These are phyloP conservation scores for Rynchops niger DNA, from an alignment of 2,113 vertebrate species.

Conservation along the genomic window DNA sequence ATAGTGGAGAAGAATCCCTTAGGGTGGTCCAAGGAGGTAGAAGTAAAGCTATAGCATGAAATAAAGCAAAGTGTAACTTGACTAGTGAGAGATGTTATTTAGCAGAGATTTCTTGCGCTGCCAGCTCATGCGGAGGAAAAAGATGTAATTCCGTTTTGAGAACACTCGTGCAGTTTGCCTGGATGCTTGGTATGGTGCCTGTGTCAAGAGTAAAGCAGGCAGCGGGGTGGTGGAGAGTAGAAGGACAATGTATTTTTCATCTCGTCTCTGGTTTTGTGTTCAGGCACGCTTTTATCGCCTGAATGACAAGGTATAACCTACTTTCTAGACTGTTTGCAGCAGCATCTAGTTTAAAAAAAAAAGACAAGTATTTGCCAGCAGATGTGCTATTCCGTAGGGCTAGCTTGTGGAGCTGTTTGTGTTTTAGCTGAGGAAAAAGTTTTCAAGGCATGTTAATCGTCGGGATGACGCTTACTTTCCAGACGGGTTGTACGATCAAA, in stretches of 20 bases:
- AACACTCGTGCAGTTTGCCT: not conserved
- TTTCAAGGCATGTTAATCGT: not conserved
- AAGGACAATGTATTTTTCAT: not conserved
- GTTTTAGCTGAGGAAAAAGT: not conserved
- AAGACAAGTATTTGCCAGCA: not conserved
- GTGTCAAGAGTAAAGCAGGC: not conserved
- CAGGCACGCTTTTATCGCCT: not conserved
- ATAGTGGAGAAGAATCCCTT: not conserved
- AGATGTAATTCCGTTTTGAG: not conserved
- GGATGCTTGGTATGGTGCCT: not conserved
- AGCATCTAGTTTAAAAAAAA: not conserved
- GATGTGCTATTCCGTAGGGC: not conserved
- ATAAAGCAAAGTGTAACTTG: not conserved
- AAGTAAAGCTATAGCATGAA: not conserved
- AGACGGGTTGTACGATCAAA: not conserved
- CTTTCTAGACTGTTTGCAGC: not conserved
- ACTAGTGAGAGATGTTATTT: not conserved
- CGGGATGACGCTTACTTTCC: not conserved
- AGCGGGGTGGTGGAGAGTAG: not conserved
- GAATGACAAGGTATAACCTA: not conserved
- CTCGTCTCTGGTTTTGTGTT: not conserved
- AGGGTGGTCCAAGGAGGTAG: slow-evolving; percentile 39
- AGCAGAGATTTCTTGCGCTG: not conserved
- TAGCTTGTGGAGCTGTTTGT: not conserved
- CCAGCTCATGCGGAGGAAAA: not conserved